phyloP scores from a whole-genome alignment of 2,113 vertebrate species.

The Alexandromys fortis region DNA sequence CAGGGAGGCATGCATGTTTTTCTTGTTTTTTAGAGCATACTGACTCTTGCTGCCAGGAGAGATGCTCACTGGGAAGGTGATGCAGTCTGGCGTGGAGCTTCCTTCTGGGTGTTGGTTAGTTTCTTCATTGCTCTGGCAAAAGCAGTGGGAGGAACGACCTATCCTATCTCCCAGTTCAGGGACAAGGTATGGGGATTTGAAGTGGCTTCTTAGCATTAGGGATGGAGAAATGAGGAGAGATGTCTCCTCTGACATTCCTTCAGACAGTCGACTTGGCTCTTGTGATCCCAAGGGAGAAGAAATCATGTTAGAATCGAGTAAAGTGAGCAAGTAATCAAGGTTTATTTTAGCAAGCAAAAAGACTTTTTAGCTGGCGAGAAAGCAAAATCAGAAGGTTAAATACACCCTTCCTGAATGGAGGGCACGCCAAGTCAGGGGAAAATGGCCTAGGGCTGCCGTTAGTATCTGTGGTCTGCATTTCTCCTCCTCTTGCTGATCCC shows the following conservation, averaged over 20 bases:
- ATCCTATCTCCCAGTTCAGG: neutral
- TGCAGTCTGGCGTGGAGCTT: neutral
- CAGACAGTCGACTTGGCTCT: neutral
- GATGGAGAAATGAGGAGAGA: neutral
- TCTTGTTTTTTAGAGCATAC: accelerated
- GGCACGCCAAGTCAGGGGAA: too few species aligned
- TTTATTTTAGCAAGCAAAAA: neutral
- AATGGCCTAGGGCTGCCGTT: neutral
- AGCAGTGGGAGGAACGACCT: neutral
- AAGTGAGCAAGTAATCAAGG: neutral
- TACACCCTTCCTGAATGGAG: neutral
- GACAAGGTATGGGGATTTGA: neutral
- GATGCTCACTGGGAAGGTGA: neutral
- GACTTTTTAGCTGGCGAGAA: neutral
- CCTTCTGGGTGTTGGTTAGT: neutral
- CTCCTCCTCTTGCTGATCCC: neutral
- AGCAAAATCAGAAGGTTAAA: neutral
- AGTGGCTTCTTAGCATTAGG: neutral
- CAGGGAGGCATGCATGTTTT: neutral
- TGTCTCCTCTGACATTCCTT: neutral
- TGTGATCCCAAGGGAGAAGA: neutral
- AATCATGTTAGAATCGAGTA: neutral
- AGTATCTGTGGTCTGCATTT: neutral
- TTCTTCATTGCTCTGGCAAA: neutral
- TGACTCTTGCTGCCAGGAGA: neutral